Conservation (phyloP, 2,113 vertebrate species). For the Austrofundulus limnaeus region DNA sequence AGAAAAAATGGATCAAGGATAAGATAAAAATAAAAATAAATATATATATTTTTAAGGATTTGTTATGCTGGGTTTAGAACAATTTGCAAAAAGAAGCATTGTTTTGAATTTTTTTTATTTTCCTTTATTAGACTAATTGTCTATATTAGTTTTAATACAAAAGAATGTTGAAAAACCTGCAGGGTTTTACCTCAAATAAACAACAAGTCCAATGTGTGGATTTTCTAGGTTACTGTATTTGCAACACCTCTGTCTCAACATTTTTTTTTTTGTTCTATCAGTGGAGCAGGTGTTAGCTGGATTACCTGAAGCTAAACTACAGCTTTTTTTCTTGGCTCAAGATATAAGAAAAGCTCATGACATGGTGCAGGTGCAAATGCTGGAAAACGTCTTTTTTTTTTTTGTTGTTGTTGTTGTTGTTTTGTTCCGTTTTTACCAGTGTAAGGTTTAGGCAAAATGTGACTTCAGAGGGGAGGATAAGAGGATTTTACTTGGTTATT, state of each 20-base stretch:
- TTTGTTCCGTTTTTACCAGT: conserved; percentile 23
- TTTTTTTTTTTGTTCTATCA: conserved; percentile 30
- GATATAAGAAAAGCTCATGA: conserved; percentile 53
- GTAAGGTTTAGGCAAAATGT: conserved; percentile 29
- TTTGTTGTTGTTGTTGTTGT: too few species aligned
- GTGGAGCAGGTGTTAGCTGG: conserved; percentile 42
- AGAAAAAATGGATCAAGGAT: neutral
- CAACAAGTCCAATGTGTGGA: conserved; percentile 34
- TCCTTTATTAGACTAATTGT: conserved; percentile 1
- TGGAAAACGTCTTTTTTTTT: conserved; percentile 22
- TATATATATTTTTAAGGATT: too few species aligned
- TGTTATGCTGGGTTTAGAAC: too few species aligned
- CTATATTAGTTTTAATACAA: neutral
- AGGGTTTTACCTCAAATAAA: conserved; percentile 32
- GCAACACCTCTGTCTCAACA: conserved; percentile 28
- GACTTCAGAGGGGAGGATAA: conserved; percentile 49
- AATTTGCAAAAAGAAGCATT: too few species aligned
- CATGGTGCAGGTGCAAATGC: conserved; percentile 49
- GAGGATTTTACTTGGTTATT: conserved; percentile 39
- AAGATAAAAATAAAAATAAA: neutral
- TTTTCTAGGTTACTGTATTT: conserved; percentile 49
- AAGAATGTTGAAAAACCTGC: conserved; percentile 26
- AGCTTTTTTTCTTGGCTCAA: conserved; percentile 38
- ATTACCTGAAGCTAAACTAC: conserved; percentile 57
- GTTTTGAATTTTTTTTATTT: neutral